Conservation (phyloP, 2,888 invertebrate genomes). For the Leptopilina myrica region DNA sequence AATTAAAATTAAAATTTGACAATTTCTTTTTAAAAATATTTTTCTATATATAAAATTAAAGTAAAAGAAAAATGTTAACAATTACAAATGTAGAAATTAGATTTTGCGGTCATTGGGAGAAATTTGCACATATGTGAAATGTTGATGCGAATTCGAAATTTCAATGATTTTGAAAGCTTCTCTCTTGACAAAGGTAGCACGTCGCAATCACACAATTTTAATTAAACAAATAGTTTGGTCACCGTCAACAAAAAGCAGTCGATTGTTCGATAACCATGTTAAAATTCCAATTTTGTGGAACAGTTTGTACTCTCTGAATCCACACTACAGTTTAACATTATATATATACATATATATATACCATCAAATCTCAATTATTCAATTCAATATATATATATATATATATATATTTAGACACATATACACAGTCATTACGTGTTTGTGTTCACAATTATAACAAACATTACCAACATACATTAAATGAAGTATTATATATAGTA, state of each 20-base stretch:
- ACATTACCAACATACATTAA: background rate
- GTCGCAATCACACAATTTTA: constrained; percentile 23
- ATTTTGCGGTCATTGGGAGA: background rate
- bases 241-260: constrained; percentile 11
- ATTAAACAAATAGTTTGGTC: constrained; percentile 20
- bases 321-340: no score
- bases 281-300: constrained; percentile 29
- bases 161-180: background rate
- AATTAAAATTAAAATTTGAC: no score
- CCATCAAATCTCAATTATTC: constrained; percentile 20
- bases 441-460: background rate
- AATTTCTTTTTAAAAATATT: background rate
- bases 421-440: background rate
- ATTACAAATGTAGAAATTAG: background rate
- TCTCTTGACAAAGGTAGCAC: background rate
- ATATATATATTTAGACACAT: no score
- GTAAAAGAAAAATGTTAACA: no score
- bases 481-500: no score
- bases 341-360: background rate
- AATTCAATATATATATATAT: background rate
- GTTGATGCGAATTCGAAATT: background rate
- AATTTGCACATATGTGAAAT: background rate
- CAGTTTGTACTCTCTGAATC: background rate
- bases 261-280: constrained; percentile 22
- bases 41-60: background rate